Conservation (phyloP, 1,140 invertebrate genomes). For the Bradysia coprophila region DNA sequence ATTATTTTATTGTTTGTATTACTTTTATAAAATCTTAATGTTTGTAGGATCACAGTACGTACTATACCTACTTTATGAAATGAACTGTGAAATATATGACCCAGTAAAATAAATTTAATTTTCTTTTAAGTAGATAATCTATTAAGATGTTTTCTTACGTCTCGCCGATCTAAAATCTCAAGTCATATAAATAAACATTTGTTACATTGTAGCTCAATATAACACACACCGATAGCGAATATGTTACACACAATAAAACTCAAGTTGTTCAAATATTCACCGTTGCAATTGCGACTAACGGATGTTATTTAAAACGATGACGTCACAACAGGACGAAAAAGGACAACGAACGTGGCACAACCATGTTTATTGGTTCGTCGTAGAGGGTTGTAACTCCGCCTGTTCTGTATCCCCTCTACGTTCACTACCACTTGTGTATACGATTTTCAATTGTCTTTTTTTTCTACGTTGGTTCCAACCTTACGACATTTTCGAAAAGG, state of each 20-base stretch:
- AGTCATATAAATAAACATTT: background rate
- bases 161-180: background rate
- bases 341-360: background rate
- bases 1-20: too few relatives aligned
- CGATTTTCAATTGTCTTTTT: background rate
- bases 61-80: too few relatives aligned
- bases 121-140: too few relatives aligned
- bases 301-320: background rate
- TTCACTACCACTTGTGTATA: too few relatives aligned
- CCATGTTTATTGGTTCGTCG: background rate
- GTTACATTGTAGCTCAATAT: too few relatives aligned
- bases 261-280: background rate
- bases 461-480: background rate
- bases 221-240: too few relatives aligned
- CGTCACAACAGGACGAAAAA: background rate
- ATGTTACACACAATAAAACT: background rate
- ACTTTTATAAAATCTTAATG: too few relatives aligned
- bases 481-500: background rate
- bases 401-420: background rate
- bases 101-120: too few relatives aligned
- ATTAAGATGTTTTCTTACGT: background rate
- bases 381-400: background rate
- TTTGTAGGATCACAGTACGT: too few relatives aligned
- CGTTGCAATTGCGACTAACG: background rate
- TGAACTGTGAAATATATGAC: too few relatives aligned